Conservation (phyloP, 2,113 vertebrate species). For the Paedocypris sp. region DNA sequence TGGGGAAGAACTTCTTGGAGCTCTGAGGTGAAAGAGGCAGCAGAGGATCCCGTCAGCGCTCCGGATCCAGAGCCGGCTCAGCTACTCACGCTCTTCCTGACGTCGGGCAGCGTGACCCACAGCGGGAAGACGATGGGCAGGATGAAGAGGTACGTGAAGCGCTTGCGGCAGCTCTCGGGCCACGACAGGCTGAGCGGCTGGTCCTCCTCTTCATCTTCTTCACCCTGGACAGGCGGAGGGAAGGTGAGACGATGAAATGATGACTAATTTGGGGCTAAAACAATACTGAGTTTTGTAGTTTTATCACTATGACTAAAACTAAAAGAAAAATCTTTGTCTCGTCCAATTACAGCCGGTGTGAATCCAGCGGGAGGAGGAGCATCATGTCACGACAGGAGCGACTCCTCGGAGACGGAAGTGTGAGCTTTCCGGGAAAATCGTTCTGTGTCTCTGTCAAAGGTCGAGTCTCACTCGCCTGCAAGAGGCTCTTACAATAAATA, state of each 20-base stretch:
- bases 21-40: slow-evolving; percentile 32
- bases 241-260: background rate
- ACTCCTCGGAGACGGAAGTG: background rate
- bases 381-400: slow-evolving; percentile 5
- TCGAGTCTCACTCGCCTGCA: too few species aligned
- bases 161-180: slow-evolving; percentile 74
- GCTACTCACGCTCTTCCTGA: slow-evolving; percentile 71
- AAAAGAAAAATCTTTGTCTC: too few species aligned
- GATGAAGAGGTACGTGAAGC: slow-evolving; percentile 73
- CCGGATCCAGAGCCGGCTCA: background rate
- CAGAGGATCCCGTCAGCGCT: background rate
- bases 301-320: too few species aligned
- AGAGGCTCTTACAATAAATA: too few species aligned
- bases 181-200: slow-evolving; percentile 81
- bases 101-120: slow-evolving; percentile 84
- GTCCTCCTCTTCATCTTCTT: slow-evolving; percentile 65
- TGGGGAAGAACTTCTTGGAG: slow-evolving; percentile 50
- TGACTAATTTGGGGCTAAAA: too few species aligned
- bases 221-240: slow-evolving; percentile 16
- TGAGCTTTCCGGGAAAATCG: background rate
- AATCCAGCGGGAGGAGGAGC: background rate
- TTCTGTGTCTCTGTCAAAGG: background rate
- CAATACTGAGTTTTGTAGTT: too few species aligned
- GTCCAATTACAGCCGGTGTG: slow-evolving; percentile 8
- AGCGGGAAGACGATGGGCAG: slow-evolving; percentile 83